phyloP scores from a whole-genome alignment of 2,888 invertebrate genomes.

The Campopleginae sp. region DNA sequence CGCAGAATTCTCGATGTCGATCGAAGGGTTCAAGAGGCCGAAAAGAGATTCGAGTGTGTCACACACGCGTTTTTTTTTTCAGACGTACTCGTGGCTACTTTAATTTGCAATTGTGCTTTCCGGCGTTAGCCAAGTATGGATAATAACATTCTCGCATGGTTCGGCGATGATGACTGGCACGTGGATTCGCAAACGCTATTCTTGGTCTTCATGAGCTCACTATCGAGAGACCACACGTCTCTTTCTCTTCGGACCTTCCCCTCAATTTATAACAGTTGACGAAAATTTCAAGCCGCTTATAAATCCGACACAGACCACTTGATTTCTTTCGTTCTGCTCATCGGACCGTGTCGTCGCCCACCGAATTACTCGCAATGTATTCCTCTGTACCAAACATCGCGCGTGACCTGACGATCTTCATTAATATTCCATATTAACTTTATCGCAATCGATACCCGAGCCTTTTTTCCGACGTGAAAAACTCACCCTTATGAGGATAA shows the following conservation, averaged over 20 bases:
- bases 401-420: neutral
- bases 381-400: neutral
- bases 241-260: slow-evolving; percentile 7
- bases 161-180: slow-evolving; percentile 45
- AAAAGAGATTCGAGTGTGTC: slow-evolving; percentile 58
- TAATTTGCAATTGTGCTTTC: slow-evolving; percentile 6
- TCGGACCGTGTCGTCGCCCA: neutral
- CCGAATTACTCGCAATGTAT: neutral
- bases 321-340: neutral
- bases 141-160: slow-evolving; percentile 23
- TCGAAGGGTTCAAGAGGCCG: slow-evolving; percentile 43
- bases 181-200: slow-evolving; percentile 55
- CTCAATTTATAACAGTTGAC: slow-evolving; percentile 7
- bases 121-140: neutral
- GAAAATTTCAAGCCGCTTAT: neutral
- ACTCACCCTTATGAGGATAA: no score
- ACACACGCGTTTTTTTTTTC: slow-evolving; percentile 71
- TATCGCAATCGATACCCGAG: no score
- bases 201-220: neutral
- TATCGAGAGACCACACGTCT: slow-evolving; percentile 26
- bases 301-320: neutral
- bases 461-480: neutral
- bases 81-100: slow-evolving; percentile 45
- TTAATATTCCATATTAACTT: neutral
- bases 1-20: slow-evolving; percentile 27